Conservation (phyloP, 2,113 vertebrate species). For the Lophochroa leadbeateri region DNA sequence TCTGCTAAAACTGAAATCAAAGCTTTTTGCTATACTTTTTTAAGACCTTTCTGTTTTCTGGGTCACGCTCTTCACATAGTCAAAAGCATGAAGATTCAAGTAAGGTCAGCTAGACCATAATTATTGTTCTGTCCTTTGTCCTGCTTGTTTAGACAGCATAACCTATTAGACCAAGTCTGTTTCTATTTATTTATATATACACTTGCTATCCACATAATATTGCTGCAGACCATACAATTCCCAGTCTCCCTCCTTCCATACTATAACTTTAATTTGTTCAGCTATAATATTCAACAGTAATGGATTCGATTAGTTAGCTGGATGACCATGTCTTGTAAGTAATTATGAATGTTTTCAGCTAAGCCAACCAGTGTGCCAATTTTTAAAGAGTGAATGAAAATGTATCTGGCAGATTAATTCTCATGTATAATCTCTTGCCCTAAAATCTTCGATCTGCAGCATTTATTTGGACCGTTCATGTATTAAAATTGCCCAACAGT, state of each 20-base stretch:
- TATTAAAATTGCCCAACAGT: not conserved
- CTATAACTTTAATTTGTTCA: not conserved
- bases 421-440: not conserved
- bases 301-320: slow-evolving; percentile 16
- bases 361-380: not conserved
- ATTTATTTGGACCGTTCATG: not conserved
- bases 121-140: not conserved
- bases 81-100: not conserved
- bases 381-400: not conserved
- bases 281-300: not conserved
- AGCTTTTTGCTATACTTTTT: not conserved
- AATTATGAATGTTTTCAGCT: slow-evolving; percentile 24
- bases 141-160: not conserved
- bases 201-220: not conserved
- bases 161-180: not conserved
- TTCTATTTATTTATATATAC: not conserved
- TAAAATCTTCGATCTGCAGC: not conserved
- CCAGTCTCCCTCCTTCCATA: not conserved
- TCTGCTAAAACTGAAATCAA: not conserved
- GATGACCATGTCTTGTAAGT: slow-evolving; percentile 3
- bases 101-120: not conserved
- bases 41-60: not conserved
- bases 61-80: not conserved
- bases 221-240: not conserved
- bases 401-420: not conserved